Percentiles rank a stretch among this genome's conserved stretches.
Conservation (phyloP, 2,797 vertebrate species). For the Alectoris magna region DNA sequence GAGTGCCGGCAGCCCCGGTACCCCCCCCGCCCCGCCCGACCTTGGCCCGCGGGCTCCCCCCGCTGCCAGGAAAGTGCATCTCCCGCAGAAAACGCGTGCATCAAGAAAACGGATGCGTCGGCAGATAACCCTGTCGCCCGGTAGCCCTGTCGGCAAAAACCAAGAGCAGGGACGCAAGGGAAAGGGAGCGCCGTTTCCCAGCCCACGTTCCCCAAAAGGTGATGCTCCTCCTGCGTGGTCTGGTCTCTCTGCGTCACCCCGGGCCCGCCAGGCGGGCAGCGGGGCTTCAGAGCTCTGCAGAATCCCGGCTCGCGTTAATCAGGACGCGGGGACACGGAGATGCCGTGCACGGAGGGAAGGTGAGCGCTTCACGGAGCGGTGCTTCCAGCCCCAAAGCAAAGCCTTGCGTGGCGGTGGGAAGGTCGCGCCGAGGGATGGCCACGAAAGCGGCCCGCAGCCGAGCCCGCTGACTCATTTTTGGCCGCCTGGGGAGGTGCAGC, state of each 20-base stretch:
- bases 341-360: fast-evolving
- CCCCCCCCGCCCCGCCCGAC: too few relatives aligned
- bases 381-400: neutral
- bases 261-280: too few relatives aligned
- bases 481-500: neutral
- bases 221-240: neutral
- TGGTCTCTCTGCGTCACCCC: too few relatives aligned
- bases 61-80: too few relatives aligned
- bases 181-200: neutral
- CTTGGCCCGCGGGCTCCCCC: too few relatives aligned
- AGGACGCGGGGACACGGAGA: fast-evolving
- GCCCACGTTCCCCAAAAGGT: neutral
- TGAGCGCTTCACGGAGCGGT: neutral
- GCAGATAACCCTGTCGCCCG: neutral
- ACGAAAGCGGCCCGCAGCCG: neutral
- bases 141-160: too few relatives aligned
- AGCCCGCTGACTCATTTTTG: neutral
- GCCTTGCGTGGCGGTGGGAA: too few relatives aligned
- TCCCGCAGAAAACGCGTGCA: fast-evolving
- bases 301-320: neutral
- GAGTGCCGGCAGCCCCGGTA: too few relatives aligned
- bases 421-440: too few relatives aligned
- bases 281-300: neutral
- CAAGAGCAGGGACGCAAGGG: neutral
- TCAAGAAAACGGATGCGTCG: neutral